Percentiles rank a stretch among this genome's conserved stretches.
phyloP scores from a whole-genome alignment of 2,797 vertebrate species.

The Paguma larvata region DNA sequence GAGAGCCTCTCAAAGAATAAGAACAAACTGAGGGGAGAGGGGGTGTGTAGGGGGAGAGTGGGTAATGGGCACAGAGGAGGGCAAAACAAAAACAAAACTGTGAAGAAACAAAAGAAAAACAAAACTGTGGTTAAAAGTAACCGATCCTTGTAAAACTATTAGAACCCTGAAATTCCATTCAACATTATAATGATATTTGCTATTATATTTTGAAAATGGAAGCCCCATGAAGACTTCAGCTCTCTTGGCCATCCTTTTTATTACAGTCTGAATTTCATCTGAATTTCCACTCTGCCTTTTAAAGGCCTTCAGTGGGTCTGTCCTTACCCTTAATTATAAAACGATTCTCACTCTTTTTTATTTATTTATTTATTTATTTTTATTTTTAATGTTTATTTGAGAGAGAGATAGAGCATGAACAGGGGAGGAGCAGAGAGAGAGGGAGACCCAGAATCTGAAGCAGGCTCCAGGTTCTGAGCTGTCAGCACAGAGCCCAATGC shows the following conservation, averaged over 20 bases:
- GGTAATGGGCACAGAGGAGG: too few species aligned
- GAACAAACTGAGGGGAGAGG: too few species aligned
- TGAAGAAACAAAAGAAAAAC: background rate
- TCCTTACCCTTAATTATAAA: background rate
- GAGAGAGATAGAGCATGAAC: too few species aligned
- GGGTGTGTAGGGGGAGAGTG: too few species aligned
- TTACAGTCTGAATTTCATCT: background rate
- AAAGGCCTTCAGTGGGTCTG: background rate
- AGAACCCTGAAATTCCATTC: background rate
- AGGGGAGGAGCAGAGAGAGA: too few species aligned
- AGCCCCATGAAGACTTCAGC: background rate
- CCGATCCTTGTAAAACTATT: background rate
- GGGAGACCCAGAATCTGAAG: too few species aligned
- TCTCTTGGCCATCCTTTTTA: background rate
- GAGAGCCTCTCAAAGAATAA: too few species aligned
- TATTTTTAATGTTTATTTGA: too few species aligned
- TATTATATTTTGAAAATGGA: constrained; percentile 21
- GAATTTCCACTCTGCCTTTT: background rate
- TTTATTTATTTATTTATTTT: too few species aligned
- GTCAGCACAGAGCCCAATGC: too few species aligned
- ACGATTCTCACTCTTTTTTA: background rate
- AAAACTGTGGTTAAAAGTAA: background rate
- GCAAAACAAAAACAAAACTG: background rate
- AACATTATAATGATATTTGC: background rate
- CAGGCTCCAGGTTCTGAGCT: too few species aligned